Evolutionary conservation across 1,140 invertebrate species (phyloP).

Genomic region (Magallana ariakensis): DNA sequence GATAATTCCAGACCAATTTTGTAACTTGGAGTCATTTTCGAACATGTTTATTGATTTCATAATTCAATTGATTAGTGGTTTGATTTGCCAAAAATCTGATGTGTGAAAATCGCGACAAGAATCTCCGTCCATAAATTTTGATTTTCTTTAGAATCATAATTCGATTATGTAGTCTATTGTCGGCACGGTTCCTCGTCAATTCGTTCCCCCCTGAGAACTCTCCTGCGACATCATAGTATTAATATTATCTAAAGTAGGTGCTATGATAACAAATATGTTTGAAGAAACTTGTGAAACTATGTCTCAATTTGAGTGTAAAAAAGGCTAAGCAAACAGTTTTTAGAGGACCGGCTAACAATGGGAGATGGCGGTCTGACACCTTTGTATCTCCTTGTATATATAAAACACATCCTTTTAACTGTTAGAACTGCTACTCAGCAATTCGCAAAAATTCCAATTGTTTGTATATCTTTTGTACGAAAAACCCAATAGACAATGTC

Average conservation of each 20-base stretch:
- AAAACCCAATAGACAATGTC: no score
- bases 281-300: not conserved
- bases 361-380: not conserved
- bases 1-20: not conserved
- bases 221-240: not conserved
- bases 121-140: not conserved
- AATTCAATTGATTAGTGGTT: conserved; percentile 9
- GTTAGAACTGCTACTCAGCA: not conserved
- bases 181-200: not conserved
- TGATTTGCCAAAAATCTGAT: not conserved
- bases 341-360: not conserved
- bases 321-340: conserved; percentile 8
- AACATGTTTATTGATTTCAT: conserved; percentile 26
- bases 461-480: no score
- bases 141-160: not conserved
- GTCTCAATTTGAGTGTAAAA: conserved; percentile 15
- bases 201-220: not conserved
- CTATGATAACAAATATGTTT: not conserved
- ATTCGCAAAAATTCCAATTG: no score
- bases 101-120: not conserved
- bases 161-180: not conserved
- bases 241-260: not conserved
- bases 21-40: conserved; percentile 16
- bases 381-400: not conserved
- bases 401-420: not conserved